These are phyloP conservation scores for Cabera pusaria DNA, from an alignment of 2,888 invertebrate species.

Conservation along the genomic window DNA sequence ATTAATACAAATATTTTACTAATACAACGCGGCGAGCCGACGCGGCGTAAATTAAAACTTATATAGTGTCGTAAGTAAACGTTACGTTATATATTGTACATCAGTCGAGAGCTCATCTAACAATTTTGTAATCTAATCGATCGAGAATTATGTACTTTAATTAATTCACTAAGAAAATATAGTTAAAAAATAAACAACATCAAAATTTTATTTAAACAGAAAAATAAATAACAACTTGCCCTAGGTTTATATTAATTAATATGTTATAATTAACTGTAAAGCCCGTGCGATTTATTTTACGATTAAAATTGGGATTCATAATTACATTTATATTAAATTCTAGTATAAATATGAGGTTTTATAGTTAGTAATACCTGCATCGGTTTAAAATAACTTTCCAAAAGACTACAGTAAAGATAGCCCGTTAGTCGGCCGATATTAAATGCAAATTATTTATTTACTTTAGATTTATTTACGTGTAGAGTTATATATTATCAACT, in stretches of 20 bases:
- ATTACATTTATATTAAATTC: constrained; percentile 80
- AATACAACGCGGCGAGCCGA: constrained; percentile 57
- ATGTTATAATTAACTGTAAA: constrained; percentile 81
- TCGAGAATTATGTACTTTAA: constrained; percentile 81
- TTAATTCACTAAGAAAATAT: constrained; percentile 69
- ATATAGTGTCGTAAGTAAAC: constrained; percentile 80
- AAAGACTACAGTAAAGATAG: constrained; percentile 63
- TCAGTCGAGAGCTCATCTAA: constrained; percentile 82
- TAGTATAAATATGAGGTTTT: constrained; percentile 82
- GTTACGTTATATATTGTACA: constrained; percentile 82
- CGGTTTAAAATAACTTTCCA: constrained; percentile 77
- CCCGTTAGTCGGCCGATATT: constrained; percentile 55
- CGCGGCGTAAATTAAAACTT: constrained; percentile 70
- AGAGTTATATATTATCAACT: constrained; percentile 67
- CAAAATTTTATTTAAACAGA: constrained; percentile 74
- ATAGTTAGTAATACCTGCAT: constrained; percentile 83
- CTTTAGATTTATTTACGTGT: too few relatives aligned
- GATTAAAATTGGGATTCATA: constrained; percentile 70
- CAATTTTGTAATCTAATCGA: constrained; percentile 79
- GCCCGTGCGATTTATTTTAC: constrained; percentile 80
- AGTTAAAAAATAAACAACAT: constrained; percentile 82
- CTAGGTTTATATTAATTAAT: constrained; percentile 80
- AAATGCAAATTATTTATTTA: constrained; percentile 70
- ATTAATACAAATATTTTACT: constrained; percentile 77
- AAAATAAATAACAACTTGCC: constrained; percentile 86